phyloP scores from a whole-genome alignment of 2,113 vertebrate genomes.

The Barbus barbus region DNA sequence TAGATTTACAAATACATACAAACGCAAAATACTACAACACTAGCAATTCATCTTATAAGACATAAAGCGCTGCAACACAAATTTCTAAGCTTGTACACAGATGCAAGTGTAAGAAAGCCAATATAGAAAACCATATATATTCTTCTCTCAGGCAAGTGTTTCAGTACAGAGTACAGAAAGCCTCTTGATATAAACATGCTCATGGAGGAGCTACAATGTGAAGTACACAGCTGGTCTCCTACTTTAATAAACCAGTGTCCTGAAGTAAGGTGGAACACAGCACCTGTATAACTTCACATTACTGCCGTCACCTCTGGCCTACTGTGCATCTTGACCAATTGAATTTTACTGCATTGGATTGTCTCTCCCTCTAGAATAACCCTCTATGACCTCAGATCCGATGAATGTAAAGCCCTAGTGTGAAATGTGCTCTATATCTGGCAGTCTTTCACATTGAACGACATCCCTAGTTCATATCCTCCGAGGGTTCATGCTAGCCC shows the following conservation, averaged over 20 bases:
- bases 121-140: no score
- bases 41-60: neutral
- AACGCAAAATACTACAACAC: neutral
- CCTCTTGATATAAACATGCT: neutral
- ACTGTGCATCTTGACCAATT: constrained; percentile 13
- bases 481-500: neutral
- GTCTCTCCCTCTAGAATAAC: neutral
- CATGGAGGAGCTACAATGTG: neutral
- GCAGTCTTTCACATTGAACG: neutral
- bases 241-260: constrained; percentile 20
- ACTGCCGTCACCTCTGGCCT: neutral
- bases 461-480: no score
- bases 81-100: neutral
- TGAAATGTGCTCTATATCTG: constrained; percentile 31
- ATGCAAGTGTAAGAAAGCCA: neutral
- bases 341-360: neutral
- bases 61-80: neutral
- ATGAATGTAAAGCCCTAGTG: constrained; percentile 21
- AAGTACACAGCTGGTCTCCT: constrained; percentile 17
- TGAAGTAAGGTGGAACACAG: neutral
- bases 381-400: constrained; percentile 11
- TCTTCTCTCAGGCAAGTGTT: neutral
- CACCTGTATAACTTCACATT: constrained; percentile 22
- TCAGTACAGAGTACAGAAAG: neutral
- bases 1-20: neutral